Evolutionary conservation across 1,140 invertebrate species (phyloP), one percentile per base, ranked within the genome.

Genomic region (Babylonia areolata): DNA sequence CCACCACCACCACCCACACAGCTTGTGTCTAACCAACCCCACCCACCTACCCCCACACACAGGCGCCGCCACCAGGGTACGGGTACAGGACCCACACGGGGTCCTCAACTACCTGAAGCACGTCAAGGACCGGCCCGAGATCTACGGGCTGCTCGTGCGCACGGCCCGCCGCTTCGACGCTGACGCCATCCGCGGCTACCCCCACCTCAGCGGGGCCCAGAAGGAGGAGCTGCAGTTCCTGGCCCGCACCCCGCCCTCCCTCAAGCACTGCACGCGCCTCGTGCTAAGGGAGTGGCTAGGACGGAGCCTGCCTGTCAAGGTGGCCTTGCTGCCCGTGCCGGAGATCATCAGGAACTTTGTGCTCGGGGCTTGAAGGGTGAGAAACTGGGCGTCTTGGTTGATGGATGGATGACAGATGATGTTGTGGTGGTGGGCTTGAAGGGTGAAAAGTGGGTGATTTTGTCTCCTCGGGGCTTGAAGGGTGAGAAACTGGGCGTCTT

Each of bases 331-430:
- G 42, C 92, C 92, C 3, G 54, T 93, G 17, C 92, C 92, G 15
- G 69, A 37, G 3, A 82, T 91, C n/a, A 78, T 93, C 1, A 91
- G 91, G 80, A 85, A 87, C 15, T 93, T 91, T 83, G 78, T 93
- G 37, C 81, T 92, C 3, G 33, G 11, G 9, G 42, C 35, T 5
- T 80, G 78, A 80, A 46, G 23, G 23, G n/a, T n/a, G n/a, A n/a
- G n/a, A n/a, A n/a, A n/a, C n/a, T n/a, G n/a, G n/a, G n/a, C n/a
- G n/a, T n/a, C n/a, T n/a, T n/a, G n/a, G n/a, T n/a, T n/a, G n/a
- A n/a, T n/a, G n/a, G n/a, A n/a, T n/a, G n/a, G n/a, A n/a, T n/a
- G n/a, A n/a, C n/a, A n/a, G n/a, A n/a, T n/a, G n/a, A n/a, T n/a
- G n/a, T n/a, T n/a, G n/a, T n/a, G n/a, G n/a, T n/a, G n/a, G n/a